Evolutionary conservation across 2,113 vertebrate species (phyloP), one percentile per base, ranked within the genome.

Genomic region (Raja brachyura): DNA sequence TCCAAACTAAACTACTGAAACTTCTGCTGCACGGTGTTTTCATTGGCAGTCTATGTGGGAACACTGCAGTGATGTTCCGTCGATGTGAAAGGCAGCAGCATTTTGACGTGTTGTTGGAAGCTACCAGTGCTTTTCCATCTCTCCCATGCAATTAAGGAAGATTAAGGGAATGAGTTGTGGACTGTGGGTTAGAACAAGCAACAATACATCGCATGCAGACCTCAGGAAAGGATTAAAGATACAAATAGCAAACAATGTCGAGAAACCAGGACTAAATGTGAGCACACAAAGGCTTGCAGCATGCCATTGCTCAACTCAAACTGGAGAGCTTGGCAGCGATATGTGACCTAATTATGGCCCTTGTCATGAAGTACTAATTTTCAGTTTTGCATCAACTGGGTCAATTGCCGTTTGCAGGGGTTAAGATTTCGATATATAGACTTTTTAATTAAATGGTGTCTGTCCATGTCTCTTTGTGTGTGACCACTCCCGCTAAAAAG

Each of bases 11-110:
- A 48, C 39, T 3, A 48, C 28, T 85, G 81, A 61, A 59, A 61
- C 56, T 9, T 61, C 10, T 10, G 25, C 54, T 8, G 54, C 11
- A 22, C 54, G 4, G 28, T 22, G 48, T 56, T 83, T 83, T 83
- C 79, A 85, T 85, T 85, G 56, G 28, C 56, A 85, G 81, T 85
- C 81, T 28, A 59, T 85, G 54, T 85, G 54, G 78, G 54, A 28
- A 85, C 22, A 13, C 81, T 85, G 48, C 54, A 59, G 9, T 59
- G 79, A 83, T 83, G 54, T 56, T 88, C 63, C 61, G n/a, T 63
- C 16, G 28, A 88, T 66, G 59, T 88, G 83, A 63, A 14, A 13
- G 13, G 31, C 18, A 16, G 25, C 61, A 31, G 56, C 25, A 63
- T 25, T 86, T 59, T 63, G 56, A 86, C 56, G 25, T 61, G 56